These are phyloP conservation scores for Polydrusus pterygomalis DNA, from an alignment of 2,888 invertebrate genomes.

Conservation along the genomic window DNA sequence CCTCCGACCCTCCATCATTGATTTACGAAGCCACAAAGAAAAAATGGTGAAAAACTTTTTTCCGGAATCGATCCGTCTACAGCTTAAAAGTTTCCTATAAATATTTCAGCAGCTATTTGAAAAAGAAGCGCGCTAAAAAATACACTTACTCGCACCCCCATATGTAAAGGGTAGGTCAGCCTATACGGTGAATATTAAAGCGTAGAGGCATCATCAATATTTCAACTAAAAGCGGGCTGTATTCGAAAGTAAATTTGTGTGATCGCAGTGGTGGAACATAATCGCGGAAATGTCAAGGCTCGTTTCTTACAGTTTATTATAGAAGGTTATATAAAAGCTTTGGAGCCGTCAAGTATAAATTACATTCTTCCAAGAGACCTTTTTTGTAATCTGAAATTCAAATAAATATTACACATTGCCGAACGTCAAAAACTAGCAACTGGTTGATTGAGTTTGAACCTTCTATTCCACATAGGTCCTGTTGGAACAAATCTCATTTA, in stretches of 20 bases:
- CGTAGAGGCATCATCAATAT: slow-evolving; percentile 32
- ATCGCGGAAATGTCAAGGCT: not conserved
- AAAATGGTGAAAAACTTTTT: slow-evolving; percentile 16
- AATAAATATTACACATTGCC: no score
- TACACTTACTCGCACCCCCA: slow-evolving; percentile 38
- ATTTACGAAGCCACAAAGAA: slow-evolving; percentile 34
- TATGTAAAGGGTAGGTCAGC: slow-evolving; percentile 45
- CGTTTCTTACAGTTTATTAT: no score
- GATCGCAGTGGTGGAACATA: slow-evolving; percentile 27
- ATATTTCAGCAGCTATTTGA: slow-evolving; percentile 39
- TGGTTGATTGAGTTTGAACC: no score
- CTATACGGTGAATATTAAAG: slow-evolving; percentile 42
- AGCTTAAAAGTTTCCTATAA: slow-evolving; percentile 36
- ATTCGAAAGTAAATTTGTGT: slow-evolving; percentile 29
- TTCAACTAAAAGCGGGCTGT: slow-evolving; percentile 26
- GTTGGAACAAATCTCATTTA: no score
- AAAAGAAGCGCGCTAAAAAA: slow-evolving; percentile 46
- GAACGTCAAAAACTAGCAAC: no score
- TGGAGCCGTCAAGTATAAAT: no score
- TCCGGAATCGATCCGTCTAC: slow-evolving; percentile 34
- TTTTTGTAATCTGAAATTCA: no score
- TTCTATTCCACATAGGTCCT: no score
- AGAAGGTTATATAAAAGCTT: no score
- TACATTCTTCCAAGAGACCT: no score
- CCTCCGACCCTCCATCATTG: slow-evolving; percentile 10